Base-by-base conservation (phyloP, 2,888 invertebrate species). In the Leptothorax acervorum region DNA sequence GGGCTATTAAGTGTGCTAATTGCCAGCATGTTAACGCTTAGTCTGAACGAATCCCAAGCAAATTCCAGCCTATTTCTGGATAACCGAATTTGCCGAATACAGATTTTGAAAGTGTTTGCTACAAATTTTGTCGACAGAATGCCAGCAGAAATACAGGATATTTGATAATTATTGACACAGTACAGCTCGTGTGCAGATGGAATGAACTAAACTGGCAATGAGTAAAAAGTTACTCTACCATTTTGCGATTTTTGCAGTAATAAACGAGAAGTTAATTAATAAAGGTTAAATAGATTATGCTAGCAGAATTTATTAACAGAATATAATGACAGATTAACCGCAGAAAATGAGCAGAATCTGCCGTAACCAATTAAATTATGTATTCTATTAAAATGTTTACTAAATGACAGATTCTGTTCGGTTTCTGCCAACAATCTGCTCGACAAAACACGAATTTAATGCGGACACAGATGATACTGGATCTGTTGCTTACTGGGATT, bases 1-100 rank as follows among this genome's bases (percentile, higher is more conserved):
- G 5, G 3, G 48, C 11, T 70, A 31, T 70, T 12, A 70, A 35
- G 15, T 70, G 31, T 51, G 18, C 31, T 18, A 28, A 35, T 35
- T 65, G 18, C 23, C 23, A 76, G 23, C 23, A 51, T 63, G 31
- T 75, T 53, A 53, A 76, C 23, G 35, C 12, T 53, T 28, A 53
- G 39, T 39, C 42, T 53, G 6, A 63, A 48, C 11, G 3, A 18
- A 76, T 12, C 6, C 18, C 4, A 62, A 66, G 23, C 55, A 55
- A 11, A 65, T 65, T 55, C 45, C 15, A 45, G 23, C 11, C 11
- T 39, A 5, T 63, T 51, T 2, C 51, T 5, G 51, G 2, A 18
- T 51, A 51, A 2, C 18, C 12, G 18, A 18, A 18, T 51, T 18
- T 51, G 51, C 18, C 2, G 18, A 15, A 5, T 51, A 51, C 6